Percentiles rank a stretch among this genome's conserved stretches.
These are phyloP conservation scores for Periophthalmus magnuspinnatus DNA, from an alignment of 2,797 vertebrate genomes.

Conservation along the genomic window DNA sequence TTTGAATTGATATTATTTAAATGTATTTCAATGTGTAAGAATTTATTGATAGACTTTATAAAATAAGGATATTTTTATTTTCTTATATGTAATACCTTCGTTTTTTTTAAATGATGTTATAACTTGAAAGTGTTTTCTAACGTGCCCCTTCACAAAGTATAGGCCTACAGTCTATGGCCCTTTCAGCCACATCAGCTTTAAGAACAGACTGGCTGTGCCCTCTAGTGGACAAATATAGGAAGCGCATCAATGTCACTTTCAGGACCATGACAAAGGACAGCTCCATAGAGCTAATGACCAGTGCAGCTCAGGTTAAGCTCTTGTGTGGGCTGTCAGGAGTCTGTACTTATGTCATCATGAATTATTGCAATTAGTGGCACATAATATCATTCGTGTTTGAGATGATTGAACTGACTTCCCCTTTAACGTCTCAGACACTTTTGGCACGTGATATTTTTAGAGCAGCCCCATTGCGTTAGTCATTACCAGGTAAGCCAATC, in stretches of 20 bases:
- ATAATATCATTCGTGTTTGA: neutral
- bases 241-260: conserved; percentile 29
- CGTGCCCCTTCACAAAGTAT: neutral
- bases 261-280: conserved; percentile 64
- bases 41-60: too few relatives aligned
- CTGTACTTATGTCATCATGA: neutral
- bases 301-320: neutral
- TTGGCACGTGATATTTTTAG: conserved; percentile 13
- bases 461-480: conserved; percentile 14
- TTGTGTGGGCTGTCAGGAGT: neutral
- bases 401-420: too few relatives aligned
- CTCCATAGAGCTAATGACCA: conserved; percentile 27
- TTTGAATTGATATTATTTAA: too few relatives aligned
- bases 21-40: too few relatives aligned
- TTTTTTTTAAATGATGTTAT: neutral
- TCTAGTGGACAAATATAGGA: conserved; percentile 40
- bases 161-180: neutral
- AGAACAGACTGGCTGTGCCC: conserved; percentile 6
- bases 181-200: neutral
- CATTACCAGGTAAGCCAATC: conserved; percentile 47
- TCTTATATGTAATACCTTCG: too few relatives aligned
- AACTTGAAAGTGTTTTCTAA: neutral
- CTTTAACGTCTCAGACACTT: neutral
- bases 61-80: too few relatives aligned
- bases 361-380: neutral